Evolutionary conservation across 2,797 vertebrate genomes (phyloP).

Genomic region (Monodelphis domestica): DNA sequence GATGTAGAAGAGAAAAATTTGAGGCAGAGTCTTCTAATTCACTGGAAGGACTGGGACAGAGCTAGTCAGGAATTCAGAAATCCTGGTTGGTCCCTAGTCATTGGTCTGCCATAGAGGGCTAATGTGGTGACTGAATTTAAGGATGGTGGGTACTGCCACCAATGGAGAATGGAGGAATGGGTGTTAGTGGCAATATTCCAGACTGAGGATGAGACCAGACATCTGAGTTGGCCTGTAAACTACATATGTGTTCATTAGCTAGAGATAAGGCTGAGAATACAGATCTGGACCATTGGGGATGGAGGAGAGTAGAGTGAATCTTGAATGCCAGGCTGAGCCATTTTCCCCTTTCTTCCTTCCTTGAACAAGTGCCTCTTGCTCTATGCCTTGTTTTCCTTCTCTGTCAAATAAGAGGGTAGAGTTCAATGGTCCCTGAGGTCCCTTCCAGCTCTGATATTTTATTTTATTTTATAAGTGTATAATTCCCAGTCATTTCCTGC

Average conservation of each 20-base stretch:
- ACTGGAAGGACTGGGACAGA: neutral
- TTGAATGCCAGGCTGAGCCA: neutral
- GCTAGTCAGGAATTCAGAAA: neutral
- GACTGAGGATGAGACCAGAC: neutral
- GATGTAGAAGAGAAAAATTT: neutral
- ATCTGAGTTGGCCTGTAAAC: neutral
- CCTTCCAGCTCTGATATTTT: neutral
- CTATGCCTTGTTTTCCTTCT: conserved; percentile 14
- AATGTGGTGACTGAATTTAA: too few species aligned
- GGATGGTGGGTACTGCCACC: neutral
- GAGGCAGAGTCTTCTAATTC: neutral
- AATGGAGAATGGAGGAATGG: too few species aligned
- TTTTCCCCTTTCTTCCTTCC: neutral
- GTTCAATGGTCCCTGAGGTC: neutral
- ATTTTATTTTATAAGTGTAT: conserved; percentile 6
- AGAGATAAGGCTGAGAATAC: neutral
- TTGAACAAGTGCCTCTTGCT: too few species aligned
- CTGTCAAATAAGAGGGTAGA: neutral
- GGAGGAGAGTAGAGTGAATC: neutral
- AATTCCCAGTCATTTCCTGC: neutral
- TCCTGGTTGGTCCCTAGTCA: neutral
- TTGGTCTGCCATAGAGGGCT: too few species aligned
- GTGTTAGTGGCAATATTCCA: neutral
- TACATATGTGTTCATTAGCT: neutral
- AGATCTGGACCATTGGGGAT: neutral